Base-by-base conservation (phyloP, 1,140 invertebrate species). In the Drosophila saltans region DNA sequence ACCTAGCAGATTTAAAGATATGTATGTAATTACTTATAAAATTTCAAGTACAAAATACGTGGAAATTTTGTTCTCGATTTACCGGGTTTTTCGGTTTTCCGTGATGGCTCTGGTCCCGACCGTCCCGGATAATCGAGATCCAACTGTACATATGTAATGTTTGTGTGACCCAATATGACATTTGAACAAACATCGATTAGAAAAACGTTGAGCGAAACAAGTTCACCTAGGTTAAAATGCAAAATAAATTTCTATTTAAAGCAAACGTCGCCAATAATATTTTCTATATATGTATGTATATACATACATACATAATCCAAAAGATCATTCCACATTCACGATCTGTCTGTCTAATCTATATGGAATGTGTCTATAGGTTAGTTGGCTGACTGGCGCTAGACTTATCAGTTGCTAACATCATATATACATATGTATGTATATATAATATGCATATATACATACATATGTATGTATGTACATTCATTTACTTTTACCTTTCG, bases 181-280 rank as follows among this genome's bases (percentile, higher is more conserved):
- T 21, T 33, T 58, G n/a, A 36, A 58, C 57, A 58, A 58, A 58
- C 33, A 58, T 58, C 57, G 33, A 58, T 57, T 57, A 57, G 28
- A 21, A 39, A 58, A 39, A 21, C 57, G 30, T 36, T 36, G n/a
- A 58, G 57, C 57, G 3, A 58, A 58, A 58, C 57, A 58, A 58
- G 57, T 58, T 58, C 33, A 52, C 8, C 45, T 52, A 52, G 45
- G 45, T 52, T 52, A 52, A 52, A 52, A 36, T 21, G 11, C 41
- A 52, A 16, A 39, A 16, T 16, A 16, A 57, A 57, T 8, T 36
- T 58, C 57, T 58, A 58, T 58, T 58, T 58, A 58, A 58, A 58
- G 57, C 57, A 36, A 36, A 36, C 57, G 57, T 58, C 57, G 57
- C 57, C 57, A 58, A 58, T 39, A 58, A 21, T 48, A 21, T 52